Percentiles rank a stretch among this genome's conserved stretches.
Conservation (phyloP, 1,140 invertebrate species). For the Spodoptera frugiperda region DNA sequence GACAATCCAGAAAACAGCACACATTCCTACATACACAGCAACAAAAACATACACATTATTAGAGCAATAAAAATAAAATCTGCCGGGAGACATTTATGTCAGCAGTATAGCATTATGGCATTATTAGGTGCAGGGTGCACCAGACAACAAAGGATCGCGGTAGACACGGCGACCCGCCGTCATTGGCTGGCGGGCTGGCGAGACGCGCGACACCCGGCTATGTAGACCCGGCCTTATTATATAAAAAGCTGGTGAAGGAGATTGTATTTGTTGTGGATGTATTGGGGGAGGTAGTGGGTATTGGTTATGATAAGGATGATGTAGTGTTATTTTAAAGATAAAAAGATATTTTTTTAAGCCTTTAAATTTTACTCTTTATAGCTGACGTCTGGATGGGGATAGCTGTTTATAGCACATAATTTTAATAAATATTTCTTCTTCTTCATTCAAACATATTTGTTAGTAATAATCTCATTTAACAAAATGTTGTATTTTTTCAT, state of each 20-base stretch:
- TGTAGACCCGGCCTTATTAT: neutral
- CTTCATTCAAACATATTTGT: too few relatives aligned
- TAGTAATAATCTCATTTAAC: too few relatives aligned
- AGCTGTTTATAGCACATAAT: too few relatives aligned
- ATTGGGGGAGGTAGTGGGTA: too few relatives aligned
- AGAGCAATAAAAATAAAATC: conserved; percentile 18
- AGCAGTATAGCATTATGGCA: neutral
- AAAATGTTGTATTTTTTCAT: too few relatives aligned
- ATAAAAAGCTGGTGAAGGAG: neutral
- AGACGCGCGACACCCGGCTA: conserved; percentile 7
- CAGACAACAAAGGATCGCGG: conserved; percentile 18
- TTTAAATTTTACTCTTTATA: too few relatives aligned
- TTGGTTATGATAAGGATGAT: too few relatives aligned
- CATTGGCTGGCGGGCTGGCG: neutral
- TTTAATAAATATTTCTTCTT: too few relatives aligned
- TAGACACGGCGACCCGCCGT: neutral
- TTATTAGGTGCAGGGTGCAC: conserved; percentile 12
- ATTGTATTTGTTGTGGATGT: neutral
- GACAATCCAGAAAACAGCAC: neutral
- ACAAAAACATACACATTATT: neutral
- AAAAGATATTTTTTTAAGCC: too few relatives aligned
- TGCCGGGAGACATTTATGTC: neutral
- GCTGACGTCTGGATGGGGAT: too few relatives aligned
- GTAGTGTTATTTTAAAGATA: too few relatives aligned
- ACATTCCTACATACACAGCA: neutral